phyloP scores from a whole-genome alignment of 2,888 invertebrate genomes.

The Machimus atricapillus region DNA sequence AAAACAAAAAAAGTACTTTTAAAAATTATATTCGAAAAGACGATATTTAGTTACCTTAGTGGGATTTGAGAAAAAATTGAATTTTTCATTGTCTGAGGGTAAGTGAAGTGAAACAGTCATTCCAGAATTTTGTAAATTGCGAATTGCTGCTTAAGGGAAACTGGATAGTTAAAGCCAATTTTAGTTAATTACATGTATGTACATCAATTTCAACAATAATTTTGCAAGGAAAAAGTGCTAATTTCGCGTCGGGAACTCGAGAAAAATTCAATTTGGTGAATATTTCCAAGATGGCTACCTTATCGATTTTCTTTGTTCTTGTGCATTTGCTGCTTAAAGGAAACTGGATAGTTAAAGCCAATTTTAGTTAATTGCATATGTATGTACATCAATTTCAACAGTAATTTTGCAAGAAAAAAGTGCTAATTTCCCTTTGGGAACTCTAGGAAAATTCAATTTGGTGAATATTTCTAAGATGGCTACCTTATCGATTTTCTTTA shows the following conservation, averaged over 20 bases:
- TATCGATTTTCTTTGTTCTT: neutral
- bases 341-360: neutral
- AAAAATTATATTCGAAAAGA: neutral
- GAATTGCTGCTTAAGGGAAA: neutral
- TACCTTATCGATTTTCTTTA: neutral
- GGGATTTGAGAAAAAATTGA: neutral
- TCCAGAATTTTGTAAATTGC: neutral
- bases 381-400: neutral
- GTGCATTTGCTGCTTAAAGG: neutral
- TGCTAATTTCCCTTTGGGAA: neutral
- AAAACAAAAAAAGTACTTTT: constrained; percentile 3
- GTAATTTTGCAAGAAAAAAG: neutral
- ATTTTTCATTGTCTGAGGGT: constrained; percentile 17
- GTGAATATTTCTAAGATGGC: neutral
- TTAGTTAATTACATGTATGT: neutral
- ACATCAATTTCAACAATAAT: neutral
- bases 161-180: neutral
- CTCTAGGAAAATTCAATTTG: neutral
- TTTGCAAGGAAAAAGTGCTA: neutral
- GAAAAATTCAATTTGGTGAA: neutral
- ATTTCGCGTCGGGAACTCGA: neutral
- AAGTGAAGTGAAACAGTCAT: neutral
- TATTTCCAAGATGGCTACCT: neutral
- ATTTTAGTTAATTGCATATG: neutral
- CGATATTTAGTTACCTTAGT: constrained; percentile 1